Base-by-base conservation (phyloP, 92 coral and sea anemone genomes). In the Heteractis magnifica region DNA sequence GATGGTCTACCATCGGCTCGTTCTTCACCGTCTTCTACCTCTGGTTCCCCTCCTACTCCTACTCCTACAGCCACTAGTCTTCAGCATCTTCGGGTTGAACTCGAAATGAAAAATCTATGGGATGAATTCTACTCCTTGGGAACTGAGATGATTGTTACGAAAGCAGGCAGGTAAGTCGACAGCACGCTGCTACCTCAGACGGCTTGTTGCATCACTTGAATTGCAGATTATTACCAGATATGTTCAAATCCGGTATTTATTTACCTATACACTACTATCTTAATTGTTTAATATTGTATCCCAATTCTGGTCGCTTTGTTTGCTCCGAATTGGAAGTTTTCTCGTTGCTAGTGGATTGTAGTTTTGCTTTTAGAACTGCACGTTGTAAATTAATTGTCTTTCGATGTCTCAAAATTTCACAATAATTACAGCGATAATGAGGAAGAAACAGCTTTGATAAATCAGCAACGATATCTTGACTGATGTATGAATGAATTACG, bases 51-150 rank as follows among this genome's bases (percentile, higher is more conserved):
- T 13, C 62, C 81, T n/a, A n/a, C n/a, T 21, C 20, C 50, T 26
- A 80, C 94, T 5, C 86, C 92, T 1, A 85, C 90, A 68, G 82
- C 85, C 19, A 85, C 82, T 53, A 92, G 95, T 52, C 83, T 95
- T 72, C 90, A 91, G 0, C 95, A 94, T 81, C 88, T 92, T 44
- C 91, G 98, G n/a, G 99, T 97, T 6, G 98, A 97, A 44, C 84
- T 97, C 51, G 99, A 97, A 71, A 97, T 97, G 99, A 97, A 97
- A 81, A 94, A 81, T 73, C 84, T 97, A 53, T 97, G 98, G 98
- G 97, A 95, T 20, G 98, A 95, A 59, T 95, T 95, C 68, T 96
- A 93, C 77, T 58, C 92, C 10, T 77, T 95, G 53, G 96, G 98
- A 26, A 95, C 98, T 0, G 98, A 95, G 75, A 95, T 95, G 98